phyloP scores from a whole-genome alignment of 2,797 vertebrate genomes.

The Morus bassanus region DNA sequence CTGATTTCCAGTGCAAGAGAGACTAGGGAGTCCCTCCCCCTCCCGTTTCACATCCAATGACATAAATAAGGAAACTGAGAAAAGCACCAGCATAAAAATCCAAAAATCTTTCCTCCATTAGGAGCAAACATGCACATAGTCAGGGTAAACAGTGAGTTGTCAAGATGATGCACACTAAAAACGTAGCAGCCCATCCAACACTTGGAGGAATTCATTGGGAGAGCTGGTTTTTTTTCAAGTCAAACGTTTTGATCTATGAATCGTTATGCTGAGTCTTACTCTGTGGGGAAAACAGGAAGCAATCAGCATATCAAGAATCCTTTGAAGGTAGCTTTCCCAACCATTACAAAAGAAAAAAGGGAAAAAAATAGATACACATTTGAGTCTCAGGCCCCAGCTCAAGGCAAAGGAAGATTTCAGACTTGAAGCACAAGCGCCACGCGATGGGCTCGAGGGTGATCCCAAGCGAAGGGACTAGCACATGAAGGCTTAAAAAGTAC shows the following conservation, averaged over 20 bases:
- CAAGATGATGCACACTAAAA: neutral
- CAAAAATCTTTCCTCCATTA: neutral
- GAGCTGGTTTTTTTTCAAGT: neutral
- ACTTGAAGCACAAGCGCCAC: fast-evolving
- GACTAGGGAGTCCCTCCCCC: neutral
- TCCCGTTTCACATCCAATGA: neutral
- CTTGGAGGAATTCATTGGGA: neutral
- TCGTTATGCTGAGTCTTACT: neutral
- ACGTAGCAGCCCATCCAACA: neutral
- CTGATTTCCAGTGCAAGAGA: neutral
- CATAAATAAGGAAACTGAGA: neutral
- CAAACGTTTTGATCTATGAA: neutral
- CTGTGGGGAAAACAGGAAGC: neutral
- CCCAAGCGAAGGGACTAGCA: neutral
- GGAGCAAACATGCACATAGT: neutral
- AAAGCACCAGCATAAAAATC: neutral
- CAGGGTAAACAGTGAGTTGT: neutral
- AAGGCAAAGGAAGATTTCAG: neutral
- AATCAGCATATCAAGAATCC: neutral
- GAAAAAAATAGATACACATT: neutral
- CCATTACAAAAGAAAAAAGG: neutral
- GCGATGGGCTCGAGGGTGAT: neutral
- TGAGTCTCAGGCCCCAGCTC: neutral
- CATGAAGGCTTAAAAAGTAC: neutral
- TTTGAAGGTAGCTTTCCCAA: constrained; percentile 18